Base-by-base conservation (phyloP, 2,888 invertebrate genomes). In the Eubasilissa splendida region DNA sequence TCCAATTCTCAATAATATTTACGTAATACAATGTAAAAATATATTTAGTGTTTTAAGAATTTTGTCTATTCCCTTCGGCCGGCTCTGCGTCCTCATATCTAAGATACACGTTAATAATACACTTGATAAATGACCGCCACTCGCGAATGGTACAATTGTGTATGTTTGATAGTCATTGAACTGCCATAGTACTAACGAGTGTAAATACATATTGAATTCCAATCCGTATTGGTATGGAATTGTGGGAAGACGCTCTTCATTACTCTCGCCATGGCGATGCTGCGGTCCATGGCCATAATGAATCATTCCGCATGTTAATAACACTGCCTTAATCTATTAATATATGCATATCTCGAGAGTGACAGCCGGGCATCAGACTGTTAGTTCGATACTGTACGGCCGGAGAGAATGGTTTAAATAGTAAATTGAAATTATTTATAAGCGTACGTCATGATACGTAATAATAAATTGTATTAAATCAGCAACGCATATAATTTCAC, bases 41-140 rank as follows among this genome's bases (percentile, higher is more conserved):
- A 7, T 42, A 42, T 42, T 5, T 42, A 42, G 7, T 42, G 42
- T 5, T 42, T 42, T 42, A 42, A 42, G 1, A 42, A 42, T 42
- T 5, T 42, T 42, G 4, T 42, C 42, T 42, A 42, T 53, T 14
- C 4, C 53, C 52, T 53, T 53, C 14, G 5, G 14, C 53, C 70
- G 22, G 14, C 70, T 2, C 75, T 53, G 59, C 52, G 3, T n/a
- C 50, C 74, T 54, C 65, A 56, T 63, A 76, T 75, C 73, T 58
- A 68, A 68, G 77, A 80, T 77, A 80, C 78, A 65, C 59, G 74
- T 78, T 63, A 63, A 66, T 76, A 79, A 79, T 79, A 79, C 77
- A 65, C 54, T 82, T 82, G 82, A 82, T 82, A 79, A 82, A 82
- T 82, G 82, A 76, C 66, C 42, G 71, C 63, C 77, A 31, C 76